phyloP scores from a whole-genome alignment of 2,888 invertebrate species.

The Plebejus anna region DNA sequence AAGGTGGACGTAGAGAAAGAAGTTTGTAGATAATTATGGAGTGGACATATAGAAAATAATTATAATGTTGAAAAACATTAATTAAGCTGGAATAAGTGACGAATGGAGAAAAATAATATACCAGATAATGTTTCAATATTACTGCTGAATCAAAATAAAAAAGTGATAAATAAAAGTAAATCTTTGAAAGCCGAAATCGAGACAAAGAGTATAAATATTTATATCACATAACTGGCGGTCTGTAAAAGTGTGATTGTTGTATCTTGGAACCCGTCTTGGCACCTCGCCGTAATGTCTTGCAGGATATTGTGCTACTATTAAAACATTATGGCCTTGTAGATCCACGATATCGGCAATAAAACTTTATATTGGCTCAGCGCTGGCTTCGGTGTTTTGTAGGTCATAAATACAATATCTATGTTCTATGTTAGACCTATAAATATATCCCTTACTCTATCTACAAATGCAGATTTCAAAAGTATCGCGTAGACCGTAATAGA shows the following conservation, averaged over 20 bases:
- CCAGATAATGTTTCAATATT: no score
- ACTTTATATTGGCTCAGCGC: slow-evolving; percentile 61
- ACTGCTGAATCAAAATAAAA: background rate
- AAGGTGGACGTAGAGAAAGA: background rate
- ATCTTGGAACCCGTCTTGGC: slow-evolving; percentile 53
- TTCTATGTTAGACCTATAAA: slow-evolving; percentile 45
- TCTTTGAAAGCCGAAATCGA: background rate
- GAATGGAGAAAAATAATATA: no score
- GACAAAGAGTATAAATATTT: slow-evolving; percentile 16
- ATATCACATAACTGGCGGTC: slow-evolving; percentile 9
- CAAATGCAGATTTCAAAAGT: background rate
- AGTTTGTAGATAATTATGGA: no score
- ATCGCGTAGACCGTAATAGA: background rate
- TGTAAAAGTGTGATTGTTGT: slow-evolving; percentile 35
- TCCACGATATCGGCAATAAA: slow-evolving; percentile 66
- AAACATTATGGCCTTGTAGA: slow-evolving; percentile 56
- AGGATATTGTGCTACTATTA: slow-evolving; percentile 55
- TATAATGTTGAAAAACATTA: no score
- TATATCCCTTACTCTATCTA: background rate
- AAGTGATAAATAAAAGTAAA: background rate
- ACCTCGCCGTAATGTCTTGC: slow-evolving; percentile 61
- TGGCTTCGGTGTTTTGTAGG: slow-evolving; percentile 55
- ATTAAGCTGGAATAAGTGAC: no score
- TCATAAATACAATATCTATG: slow-evolving; percentile 59
- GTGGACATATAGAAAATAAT: no score